Evolutionary conservation across 2,113 vertebrate species (phyloP).

Genomic region (Perognathus longimembris): DNA sequence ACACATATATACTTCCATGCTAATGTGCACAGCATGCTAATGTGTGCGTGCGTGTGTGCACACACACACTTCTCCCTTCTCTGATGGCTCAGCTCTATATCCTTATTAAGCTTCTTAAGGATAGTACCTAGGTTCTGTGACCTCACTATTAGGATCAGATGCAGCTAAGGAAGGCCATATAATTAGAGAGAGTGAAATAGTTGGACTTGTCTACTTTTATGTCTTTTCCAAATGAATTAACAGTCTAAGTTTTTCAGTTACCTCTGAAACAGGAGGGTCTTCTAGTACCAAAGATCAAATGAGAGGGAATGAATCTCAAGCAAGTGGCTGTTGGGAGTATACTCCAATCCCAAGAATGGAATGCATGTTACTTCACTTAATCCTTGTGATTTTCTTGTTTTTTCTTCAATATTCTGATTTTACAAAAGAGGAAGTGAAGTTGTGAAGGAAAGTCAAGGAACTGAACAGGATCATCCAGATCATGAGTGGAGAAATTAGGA

Average conservation of each 20-base stretch:
- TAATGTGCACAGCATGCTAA: too few relatives aligned
- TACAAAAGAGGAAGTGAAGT: background rate
- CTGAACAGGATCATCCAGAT: background rate
- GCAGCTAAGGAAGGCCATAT: too few relatives aligned
- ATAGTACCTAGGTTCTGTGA: background rate
- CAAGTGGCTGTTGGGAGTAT: background rate
- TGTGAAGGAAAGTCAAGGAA: background rate
- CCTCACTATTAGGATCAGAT: background rate
- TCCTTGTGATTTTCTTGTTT: background rate
- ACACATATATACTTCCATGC: background rate
- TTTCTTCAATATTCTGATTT: too few relatives aligned
- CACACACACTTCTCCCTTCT: background rate
- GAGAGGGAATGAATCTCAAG: background rate
- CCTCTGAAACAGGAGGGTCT: background rate
- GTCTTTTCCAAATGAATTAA: background rate
- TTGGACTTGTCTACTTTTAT: background rate
- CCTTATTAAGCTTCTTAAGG: background rate
- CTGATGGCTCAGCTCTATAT: background rate
- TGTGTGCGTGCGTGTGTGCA: background rate
- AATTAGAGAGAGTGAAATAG: background rate
- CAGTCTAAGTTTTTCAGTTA: background rate
- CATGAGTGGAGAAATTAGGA: accelerated
- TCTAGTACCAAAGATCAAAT: background rate
- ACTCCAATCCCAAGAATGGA: background rate
- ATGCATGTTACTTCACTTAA: background rate